A percentile compares a stretch with the other conserved stretches of the same genome.
phyloP scores from a whole-genome alignment of 2,888 invertebrate genomes.

The Macrophya alboannulata region DNA sequence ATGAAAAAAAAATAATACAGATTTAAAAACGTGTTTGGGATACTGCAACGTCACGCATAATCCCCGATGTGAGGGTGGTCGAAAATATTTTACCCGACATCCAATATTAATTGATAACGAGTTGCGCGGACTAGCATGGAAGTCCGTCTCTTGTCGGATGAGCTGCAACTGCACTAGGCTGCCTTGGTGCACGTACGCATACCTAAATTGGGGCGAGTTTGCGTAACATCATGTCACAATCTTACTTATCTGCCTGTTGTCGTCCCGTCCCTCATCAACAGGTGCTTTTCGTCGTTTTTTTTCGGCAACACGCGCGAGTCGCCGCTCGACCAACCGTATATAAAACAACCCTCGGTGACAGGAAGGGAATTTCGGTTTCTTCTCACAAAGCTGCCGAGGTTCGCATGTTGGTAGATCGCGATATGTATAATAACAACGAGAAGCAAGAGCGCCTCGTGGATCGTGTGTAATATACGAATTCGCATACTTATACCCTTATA shows the following conservation, averaged over 20 bases:
- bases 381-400: not conserved
- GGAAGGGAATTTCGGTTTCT: not conserved
- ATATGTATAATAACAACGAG: not conserved
- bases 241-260: not conserved
- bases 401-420: not conserved
- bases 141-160: no score
- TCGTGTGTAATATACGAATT: not conserved
- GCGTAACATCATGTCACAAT: not conserved
- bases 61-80: not conserved
- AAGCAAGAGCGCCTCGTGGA: not conserved
- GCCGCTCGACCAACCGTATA: slow-evolving; percentile 16
- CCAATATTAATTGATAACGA: no score
- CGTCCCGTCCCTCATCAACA: slow-evolving; percentile 27
- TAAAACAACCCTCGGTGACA: slow-evolving; percentile 14
- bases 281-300: slow-evolving; percentile 37
- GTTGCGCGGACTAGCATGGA: no score
- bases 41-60: not conserved
- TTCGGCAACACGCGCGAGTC: not conserved
- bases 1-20: not conserved
- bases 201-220: not conserved
- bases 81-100: no score
- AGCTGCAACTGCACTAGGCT: no score
- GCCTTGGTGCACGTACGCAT: no score
- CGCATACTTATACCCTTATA: not conserved
- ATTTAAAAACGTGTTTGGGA: not conserved